phyloP scores from a whole-genome alignment of 2,797 vertebrate species.

The Champsocephalus esox region DNA sequence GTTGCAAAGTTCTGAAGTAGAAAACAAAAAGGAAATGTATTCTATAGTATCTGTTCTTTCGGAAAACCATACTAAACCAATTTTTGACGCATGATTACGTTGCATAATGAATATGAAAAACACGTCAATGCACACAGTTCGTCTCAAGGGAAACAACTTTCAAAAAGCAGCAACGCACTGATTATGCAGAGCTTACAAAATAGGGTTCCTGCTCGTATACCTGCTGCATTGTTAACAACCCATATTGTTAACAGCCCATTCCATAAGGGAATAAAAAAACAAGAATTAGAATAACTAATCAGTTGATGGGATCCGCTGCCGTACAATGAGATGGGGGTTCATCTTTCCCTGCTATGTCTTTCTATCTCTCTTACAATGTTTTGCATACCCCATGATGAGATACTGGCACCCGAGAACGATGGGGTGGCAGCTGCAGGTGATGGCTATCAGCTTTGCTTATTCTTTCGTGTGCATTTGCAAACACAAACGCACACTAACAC shows the following conservation, averaged over 20 bases:
- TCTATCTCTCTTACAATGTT: constrained; percentile 53
- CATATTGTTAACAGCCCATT: background rate
- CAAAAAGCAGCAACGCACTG: background rate
- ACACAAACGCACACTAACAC: constrained; percentile 30
- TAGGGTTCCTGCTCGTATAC: background rate
- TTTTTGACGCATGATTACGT: background rate
- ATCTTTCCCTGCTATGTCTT: constrained; percentile 38
- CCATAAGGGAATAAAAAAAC: constrained; percentile 17
- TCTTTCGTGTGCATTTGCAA: constrained; percentile 49
- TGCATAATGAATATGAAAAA: background rate
- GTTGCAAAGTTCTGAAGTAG: background rate
- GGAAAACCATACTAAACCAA: background rate
- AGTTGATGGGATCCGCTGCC: constrained; percentile 34
- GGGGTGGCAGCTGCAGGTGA: constrained; percentile 72
- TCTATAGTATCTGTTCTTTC: background rate
- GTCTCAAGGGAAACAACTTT: background rate
- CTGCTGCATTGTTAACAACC: constrained; percentile 7
- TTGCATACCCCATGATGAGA: constrained; percentile 73
- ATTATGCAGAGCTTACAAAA: constrained; percentile 1
- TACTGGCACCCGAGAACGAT: constrained; percentile 57
- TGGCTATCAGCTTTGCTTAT: constrained; percentile 64
- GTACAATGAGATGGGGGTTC: constrained; percentile 37
- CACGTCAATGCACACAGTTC: background rate
- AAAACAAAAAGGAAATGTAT: background rate
- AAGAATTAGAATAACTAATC: constrained; percentile 24